Evolutionary conservation across 2,113 vertebrate genomes (phyloP), one percentile per base, ranked within the genome.

Genomic region (Gallinago paraguaiae): DNA sequence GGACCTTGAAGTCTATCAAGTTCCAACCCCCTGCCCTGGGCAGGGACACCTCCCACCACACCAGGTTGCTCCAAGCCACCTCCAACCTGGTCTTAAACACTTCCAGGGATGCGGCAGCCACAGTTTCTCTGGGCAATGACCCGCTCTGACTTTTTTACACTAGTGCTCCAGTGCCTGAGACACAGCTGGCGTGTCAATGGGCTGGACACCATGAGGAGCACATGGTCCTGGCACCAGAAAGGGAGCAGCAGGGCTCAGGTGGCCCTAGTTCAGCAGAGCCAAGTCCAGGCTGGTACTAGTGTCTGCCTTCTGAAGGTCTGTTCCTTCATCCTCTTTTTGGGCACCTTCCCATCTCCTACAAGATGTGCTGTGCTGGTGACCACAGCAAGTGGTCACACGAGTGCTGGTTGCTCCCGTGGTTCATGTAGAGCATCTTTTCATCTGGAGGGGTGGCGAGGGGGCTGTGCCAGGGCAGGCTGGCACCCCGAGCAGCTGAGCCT

Each of bases 181-280:
- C 18, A 15, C 0, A 0, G 39, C 18, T 56, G 39, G 20, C 0
- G 18, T 5, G 10, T 30, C 60, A 53, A 13, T 7, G 6, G 79
- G 41, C 71, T 82, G 57, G 57, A 37, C 67, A 25, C 28, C 37
- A 28, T 7, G 22, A 20, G 41, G 8, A 78, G 13, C 0, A 0
- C n/a, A 0, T 0, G 13, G 46, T 57, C 41, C 61, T 75, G 83
- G 79, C 67, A 82, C 39, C 31, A 54, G n/a, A 33, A 41, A 10
- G 37, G 51, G 2, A 39, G 37, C 76, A 75, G 57, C n/a, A 75
- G 67, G 70, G 61, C 43, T 39, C 33, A 10, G 43, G 60, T 13
- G 69, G 74, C 27, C n/a, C 30, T 1, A 2, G 37, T 9, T 46
- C 78, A 45, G 64, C 74, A 82, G 56, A 46, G 41, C 35, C 1